These are phyloP conservation scores for Petrolisthes manimaculis DNA, from an alignment of 2,888 invertebrate species.

Conservation along the genomic window DNA sequence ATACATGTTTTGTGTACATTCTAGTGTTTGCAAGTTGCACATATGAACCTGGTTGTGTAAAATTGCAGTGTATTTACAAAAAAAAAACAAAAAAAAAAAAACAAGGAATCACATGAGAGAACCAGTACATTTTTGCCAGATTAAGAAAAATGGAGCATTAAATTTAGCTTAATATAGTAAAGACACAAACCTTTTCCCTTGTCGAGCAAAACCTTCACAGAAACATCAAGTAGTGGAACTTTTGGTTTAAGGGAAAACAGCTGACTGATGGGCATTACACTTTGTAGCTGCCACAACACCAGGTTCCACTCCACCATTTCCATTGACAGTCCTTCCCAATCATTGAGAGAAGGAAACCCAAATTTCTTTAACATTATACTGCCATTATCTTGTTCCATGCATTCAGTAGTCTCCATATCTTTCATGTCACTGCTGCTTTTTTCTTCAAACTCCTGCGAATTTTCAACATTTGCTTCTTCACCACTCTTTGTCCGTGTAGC, in stretches of 20 bases:
- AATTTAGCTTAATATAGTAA: not conserved
- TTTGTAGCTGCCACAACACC: conserved; percentile 89
- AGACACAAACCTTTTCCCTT: conserved; percentile 59
- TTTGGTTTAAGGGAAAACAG: conserved; percentile 71
- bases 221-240: conserved; percentile 41
- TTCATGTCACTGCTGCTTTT: not conserved
- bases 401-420: not conserved
- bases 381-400: not conserved
- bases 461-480: not conserved
- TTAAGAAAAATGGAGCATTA: too few species aligned
- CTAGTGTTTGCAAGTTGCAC: too few species aligned
- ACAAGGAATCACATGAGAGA: too few species aligned
- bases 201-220: conserved; percentile 54
- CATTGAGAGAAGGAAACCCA: conserved; percentile 67
- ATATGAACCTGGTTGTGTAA: too few species aligned
- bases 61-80: too few species aligned
- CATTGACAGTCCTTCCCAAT: conserved; percentile 86
- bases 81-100: too few species aligned
- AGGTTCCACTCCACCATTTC: conserved; percentile 90
- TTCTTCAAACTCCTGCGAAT: not conserved
- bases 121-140: too few species aligned
- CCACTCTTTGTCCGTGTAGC: not conserved
- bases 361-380: not conserved
- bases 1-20: too few species aligned
- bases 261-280: conserved; percentile 83